These are phyloP conservation scores for Pocillopora damicornis DNA, from an alignment of 64 coral and sea anemone species.

Conservation along the genomic window DNA sequence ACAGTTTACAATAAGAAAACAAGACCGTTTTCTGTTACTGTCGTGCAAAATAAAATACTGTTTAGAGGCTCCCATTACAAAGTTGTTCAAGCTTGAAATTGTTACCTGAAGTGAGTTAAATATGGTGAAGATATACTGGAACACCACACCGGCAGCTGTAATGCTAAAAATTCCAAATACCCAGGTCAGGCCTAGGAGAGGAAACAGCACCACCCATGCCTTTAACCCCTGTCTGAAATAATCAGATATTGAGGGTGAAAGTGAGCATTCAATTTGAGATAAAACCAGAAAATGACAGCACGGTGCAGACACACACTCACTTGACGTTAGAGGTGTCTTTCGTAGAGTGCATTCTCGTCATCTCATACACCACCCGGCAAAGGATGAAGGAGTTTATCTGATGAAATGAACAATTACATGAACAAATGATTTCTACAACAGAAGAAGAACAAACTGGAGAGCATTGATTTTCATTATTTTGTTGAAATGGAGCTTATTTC, in stretches of 20 bases:
- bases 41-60: too few relatives aligned
- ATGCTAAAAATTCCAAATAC: conserved; percentile 40
- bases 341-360: conserved; percentile 15
- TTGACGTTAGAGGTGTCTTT: conserved; percentile 15
- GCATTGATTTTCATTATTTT: too few relatives aligned
- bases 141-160: conserved; percentile 9
- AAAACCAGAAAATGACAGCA: too few relatives aligned
- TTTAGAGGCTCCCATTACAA: too few relatives aligned
- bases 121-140: conserved; percentile 58
- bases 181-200: conserved; percentile 60
- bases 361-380: conserved; percentile 24
- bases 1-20: too few relatives aligned
- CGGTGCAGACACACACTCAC: neutral
- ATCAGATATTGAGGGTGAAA: too few relatives aligned
- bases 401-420: neutral
- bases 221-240: conserved; percentile 22
- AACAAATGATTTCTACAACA: too few relatives aligned
- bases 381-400: conserved; percentile 30
- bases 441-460: too few relatives aligned
- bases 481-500: too few relatives aligned
- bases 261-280: neutral
- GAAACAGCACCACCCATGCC: conserved; percentile 60
- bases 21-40: too few relatives aligned
- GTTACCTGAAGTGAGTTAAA: conserved; percentile 51
- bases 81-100: too few relatives aligned